A percentile compares a stretch with the other conserved stretches of the same genome.
Conservation (phyloP, 53 echinoderm and acorn worm species). For the Echinarachnius parma region DNA sequence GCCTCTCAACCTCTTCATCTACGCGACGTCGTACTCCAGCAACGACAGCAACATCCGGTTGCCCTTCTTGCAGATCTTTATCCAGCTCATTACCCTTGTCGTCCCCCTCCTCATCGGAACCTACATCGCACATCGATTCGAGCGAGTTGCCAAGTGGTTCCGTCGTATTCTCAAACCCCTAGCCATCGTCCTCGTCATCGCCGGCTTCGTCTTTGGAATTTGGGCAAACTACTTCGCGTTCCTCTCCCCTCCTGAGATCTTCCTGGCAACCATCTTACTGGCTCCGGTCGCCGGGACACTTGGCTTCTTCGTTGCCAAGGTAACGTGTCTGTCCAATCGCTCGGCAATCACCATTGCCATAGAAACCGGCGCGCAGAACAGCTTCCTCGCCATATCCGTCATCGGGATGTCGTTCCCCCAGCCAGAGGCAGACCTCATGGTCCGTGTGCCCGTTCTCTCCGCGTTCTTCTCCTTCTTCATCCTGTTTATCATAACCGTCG, state of each 20-base stretch:
- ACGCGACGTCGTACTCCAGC: conserved; percentile 49
- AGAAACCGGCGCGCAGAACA: conserved; percentile 73
- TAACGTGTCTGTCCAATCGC: conserved; percentile 45
- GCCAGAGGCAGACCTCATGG: conserved; percentile 61
- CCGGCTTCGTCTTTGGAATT: conserved; percentile 42
- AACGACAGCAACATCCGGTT: conserved; percentile 47
- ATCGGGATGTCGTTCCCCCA: conserved; percentile 54
- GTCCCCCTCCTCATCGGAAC: conserved; percentile 64
- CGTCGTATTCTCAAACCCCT: conserved; percentile 51
- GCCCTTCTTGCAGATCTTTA: conserved; percentile 57
- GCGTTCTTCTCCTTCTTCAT: conserved; percentile 30
- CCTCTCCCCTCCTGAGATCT: conserved; percentile 33
- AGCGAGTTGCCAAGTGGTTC: conserved; percentile 49
- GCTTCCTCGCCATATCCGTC: conserved; percentile 53
- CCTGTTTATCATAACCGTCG: neutral
- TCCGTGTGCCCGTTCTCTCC: conserved; percentile 47
- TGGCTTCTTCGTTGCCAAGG: conserved; percentile 49
- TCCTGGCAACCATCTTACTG: conserved; percentile 37
- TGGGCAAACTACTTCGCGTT: conserved; percentile 60
- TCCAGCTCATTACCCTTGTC: conserved; percentile 53
- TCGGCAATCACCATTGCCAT: conserved; percentile 54
- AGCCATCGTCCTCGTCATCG: conserved; percentile 41
- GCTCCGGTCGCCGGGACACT: conserved; percentile 49
- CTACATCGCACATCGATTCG: conserved; percentile 41
- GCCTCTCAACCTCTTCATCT: conserved; percentile 62